Evolutionary conservation across 2,888 invertebrate genomes (phyloP).

Genomic region (Pherbina coryleti): DNA sequence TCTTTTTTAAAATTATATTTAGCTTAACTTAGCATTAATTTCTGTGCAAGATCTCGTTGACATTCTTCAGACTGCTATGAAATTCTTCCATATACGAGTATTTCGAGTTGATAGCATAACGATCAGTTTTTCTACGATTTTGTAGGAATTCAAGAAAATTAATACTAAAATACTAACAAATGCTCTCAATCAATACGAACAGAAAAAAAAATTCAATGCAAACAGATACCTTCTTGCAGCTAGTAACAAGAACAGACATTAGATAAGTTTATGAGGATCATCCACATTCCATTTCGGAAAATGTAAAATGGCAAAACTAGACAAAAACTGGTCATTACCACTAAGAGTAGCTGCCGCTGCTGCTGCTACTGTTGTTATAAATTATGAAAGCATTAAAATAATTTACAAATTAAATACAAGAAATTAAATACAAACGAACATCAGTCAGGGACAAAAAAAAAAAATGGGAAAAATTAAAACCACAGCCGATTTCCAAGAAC

Average conservation of each 20-base stretch:
- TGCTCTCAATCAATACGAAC: no score
- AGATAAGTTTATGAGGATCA: constrained; percentile 36
- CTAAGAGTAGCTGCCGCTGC: not conserved
- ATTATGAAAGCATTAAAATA: constrained; percentile 61
- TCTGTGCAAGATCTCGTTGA: no score
- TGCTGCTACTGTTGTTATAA: constrained; percentile 45
- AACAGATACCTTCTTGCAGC: no score
- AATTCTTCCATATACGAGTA: no score
- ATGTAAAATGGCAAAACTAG: constrained; percentile 24
- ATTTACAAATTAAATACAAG: constrained; percentile 63
- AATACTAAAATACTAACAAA: no score
- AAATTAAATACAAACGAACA: constrained; percentile 48
- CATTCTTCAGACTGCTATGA: no score
- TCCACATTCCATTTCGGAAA: constrained; percentile 21
- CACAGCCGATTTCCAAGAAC: constrained; percentile 28
- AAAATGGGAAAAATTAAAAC: not conserved
- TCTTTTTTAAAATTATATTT: no score
- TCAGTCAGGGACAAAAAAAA: constrained; percentile 31
- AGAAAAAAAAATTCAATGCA: no score
- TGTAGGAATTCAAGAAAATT: no score
- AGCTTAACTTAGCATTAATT: no score
- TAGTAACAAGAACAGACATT: not conserved
- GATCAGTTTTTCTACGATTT: no score
- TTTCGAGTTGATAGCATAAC: no score
- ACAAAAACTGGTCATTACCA: constrained; percentile 17